Conservation (phyloP, 2,888 invertebrate species). For the Coenonympha arcania region DNA sequence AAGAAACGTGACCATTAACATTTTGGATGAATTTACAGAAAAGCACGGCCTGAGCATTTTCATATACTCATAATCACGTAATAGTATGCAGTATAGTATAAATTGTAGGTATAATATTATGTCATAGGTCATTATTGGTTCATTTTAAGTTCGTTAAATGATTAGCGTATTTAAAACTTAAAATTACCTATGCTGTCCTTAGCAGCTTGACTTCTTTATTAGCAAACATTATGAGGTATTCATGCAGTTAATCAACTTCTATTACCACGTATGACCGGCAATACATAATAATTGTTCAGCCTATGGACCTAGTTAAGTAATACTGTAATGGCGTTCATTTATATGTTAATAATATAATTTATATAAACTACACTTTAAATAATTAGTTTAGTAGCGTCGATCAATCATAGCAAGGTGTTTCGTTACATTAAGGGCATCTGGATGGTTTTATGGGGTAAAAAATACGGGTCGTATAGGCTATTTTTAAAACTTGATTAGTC, state of each 20-base stretch:
- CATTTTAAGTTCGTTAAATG: too few species aligned
- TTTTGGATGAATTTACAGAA: too few species aligned
- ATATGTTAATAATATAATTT: conserved; percentile 14
- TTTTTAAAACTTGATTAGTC: neutral
- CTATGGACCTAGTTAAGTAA: conserved; percentile 4
- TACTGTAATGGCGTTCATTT: conserved; percentile 8
- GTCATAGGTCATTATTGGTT: too few species aligned
- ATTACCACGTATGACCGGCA: conserved; percentile 8
- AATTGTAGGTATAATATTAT: too few species aligned
- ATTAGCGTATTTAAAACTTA: too few species aligned
- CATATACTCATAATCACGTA: too few species aligned
- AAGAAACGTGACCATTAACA: too few species aligned
- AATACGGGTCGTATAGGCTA: neutral
- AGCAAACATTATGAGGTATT: conserved; percentile 8
- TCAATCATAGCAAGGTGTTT: conserved; percentile 14
- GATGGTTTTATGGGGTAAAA: conserved; percentile 3
- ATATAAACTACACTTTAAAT: conserved; percentile 1
- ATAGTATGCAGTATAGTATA: too few species aligned
- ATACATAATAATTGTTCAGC: conserved; percentile 14
- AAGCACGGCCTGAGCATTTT: too few species aligned
- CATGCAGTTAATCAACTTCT: conserved; percentile 15
- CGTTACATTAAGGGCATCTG: neutral
- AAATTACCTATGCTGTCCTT: too few species aligned
- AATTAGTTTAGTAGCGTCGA: conserved; percentile 2
- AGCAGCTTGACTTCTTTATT: neutral